phyloP scores from a whole-genome alignment of 2,797 vertebrate species.

The Pitangus sulphuratus region DNA sequence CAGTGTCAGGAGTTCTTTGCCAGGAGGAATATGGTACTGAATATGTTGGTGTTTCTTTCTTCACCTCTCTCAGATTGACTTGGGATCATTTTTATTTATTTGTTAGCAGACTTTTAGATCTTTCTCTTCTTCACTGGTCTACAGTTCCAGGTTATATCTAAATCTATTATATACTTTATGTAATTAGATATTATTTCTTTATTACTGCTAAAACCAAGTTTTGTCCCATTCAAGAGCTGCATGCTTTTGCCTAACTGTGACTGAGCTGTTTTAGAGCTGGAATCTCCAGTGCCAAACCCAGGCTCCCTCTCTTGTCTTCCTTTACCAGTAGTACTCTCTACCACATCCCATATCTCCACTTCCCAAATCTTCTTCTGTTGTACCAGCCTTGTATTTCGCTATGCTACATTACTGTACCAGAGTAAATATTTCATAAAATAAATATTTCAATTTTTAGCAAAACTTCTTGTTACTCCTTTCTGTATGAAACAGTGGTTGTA shows the following conservation, averaged over 20 bases:
- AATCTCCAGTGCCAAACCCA: neutral
- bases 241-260: neutral
- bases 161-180: neutral
- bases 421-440: too few species aligned
- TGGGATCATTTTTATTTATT: neutral
- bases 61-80: neutral
- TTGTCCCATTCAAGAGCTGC: neutral
- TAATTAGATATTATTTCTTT: neutral
- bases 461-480: neutral
- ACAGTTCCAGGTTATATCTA: neutral
- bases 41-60: neutral
- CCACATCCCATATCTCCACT: neutral
- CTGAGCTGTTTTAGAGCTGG: neutral
- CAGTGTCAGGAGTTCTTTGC: neutral
- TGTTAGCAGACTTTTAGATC: neutral
- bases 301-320: neutral
- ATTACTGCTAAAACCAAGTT: neutral
- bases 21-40: neutral
- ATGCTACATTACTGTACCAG: accelerated
- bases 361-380: neutral
- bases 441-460: neutral
- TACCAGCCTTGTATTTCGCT: neutral
- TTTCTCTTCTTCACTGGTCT: neutral
- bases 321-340: neutral
- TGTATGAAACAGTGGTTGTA: neutral